Evolutionary conservation across 2,888 invertebrate species (phyloP).

Genomic region (Spialia ferax): DNA sequence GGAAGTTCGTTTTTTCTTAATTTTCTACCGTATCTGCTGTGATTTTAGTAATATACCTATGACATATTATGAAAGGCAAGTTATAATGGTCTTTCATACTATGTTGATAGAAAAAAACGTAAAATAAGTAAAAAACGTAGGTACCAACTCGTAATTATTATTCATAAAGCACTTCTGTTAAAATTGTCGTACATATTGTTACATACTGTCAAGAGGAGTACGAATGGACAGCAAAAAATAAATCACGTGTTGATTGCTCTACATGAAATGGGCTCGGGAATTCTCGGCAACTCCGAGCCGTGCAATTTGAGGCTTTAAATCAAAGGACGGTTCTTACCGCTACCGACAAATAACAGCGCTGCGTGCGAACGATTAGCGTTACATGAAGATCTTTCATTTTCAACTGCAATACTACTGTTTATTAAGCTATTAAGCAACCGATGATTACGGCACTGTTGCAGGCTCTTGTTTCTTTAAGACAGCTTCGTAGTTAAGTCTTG

Average conservation of each 20-base stretch:
- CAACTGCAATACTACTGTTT: constrained; percentile 46
- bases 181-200: constrained; percentile 16
- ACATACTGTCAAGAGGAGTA: constrained; percentile 16
- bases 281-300: constrained; percentile 63
- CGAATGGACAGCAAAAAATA: constrained; percentile 41
- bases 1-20: no score
- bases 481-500: not conserved
- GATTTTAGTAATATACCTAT: no score
- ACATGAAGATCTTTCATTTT: constrained; percentile 71
- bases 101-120: no score
- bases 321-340: constrained; percentile 65
- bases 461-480: constrained; percentile 13
- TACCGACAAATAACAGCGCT: constrained; percentile 80
- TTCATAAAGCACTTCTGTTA: not conserved
- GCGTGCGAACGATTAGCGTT: constrained; percentile 72
- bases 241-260: constrained; percentile 57
- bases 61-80: no score
- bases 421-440: constrained; percentile 37
- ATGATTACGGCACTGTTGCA: constrained; percentile 26
- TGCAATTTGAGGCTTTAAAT: constrained; percentile 84
- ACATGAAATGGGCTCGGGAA: constrained; percentile 57
- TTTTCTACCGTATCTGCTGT: no score
- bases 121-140: no score
- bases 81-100: no score
- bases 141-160: no score